Conservation (phyloP, 1,140 invertebrate genomes). For the Idris sp. region DNA sequence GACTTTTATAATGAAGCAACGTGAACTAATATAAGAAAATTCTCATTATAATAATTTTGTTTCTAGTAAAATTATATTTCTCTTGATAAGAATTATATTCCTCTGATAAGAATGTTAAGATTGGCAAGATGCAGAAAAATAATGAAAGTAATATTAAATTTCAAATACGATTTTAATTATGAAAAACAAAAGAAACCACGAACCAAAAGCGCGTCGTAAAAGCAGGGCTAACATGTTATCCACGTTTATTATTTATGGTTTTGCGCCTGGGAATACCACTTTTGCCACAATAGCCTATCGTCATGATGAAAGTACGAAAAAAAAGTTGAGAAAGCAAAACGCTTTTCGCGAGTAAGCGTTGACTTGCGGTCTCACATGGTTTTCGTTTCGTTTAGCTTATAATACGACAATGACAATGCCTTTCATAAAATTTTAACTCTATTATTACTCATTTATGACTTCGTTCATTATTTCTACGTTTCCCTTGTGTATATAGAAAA, state of each 20-base stretch:
- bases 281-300: constrained; percentile 34
- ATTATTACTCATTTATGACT: constrained; percentile 21
- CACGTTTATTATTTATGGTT: constrained; percentile 64
- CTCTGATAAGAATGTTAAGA: no score
- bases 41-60: no score
- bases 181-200: constrained; percentile 64
- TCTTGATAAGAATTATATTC: no score
- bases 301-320: constrained; percentile 33
- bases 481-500: no score
- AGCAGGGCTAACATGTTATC: constrained; percentile 27
- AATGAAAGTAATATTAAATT: constrained; percentile 72
- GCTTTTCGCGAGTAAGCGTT: constrained; percentile 21
- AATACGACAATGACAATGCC: constrained; percentile 34
- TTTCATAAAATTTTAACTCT: constrained; percentile 29
- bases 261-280: constrained; percentile 31
- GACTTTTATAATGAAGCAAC: no score
- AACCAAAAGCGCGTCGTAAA: constrained; percentile 13
- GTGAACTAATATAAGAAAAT: no score
- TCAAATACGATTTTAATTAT: constrained; percentile 73
- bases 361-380: constrained; percentile 9
- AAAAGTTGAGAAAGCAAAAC: constrained; percentile 42
- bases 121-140: no score
- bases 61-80: no score
- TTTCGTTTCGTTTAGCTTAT: constrained; percentile 25
- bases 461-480: constrained; percentile 43